Base-by-base conservation (phyloP, 2,113 vertebrate genomes). In the Todiramphus chloris region DNA sequence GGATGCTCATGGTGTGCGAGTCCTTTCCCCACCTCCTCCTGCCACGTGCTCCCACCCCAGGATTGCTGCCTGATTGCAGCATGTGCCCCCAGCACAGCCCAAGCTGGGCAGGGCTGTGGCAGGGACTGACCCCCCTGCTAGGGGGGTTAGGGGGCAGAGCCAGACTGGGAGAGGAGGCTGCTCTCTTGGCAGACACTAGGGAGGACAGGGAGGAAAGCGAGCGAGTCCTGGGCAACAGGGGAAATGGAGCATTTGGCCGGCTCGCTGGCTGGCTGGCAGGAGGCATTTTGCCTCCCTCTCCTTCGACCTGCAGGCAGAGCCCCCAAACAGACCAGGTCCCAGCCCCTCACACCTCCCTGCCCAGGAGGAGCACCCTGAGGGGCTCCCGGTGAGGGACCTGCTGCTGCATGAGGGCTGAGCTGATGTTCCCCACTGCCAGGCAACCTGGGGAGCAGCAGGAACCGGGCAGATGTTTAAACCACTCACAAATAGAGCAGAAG, bases 351-450 rank as follows among this genome's bases (percentile, higher is more conserved):
- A 50, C 25, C 31, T 44, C 33, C 37, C 31, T n/a, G 33, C 67
- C 51, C 21, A 0, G n/a, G 39, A 23, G 33, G 24, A 53, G 20
- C 53, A 53, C 16, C 53, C 74, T 23, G 25, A 33, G 35, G 44
- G 23, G n/a, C 4, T 4, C 17, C 46, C 28, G 58, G 11, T 10
- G 24, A 10, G 0, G 46, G 17, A 50, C n/a, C 39, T 53, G 13
- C 20, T 83, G 58, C 64, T 69, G 23, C 2, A 0, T 4, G 1
- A 28, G 53, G 28, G 53, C 68, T 35, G 76, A 76, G 68, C 43
- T 35, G 2, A 12, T 2, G 46, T 31, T 16, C 21, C 72, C 30
- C 33, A 2, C 6, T 19, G 44, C 63, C 39, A 30, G 59, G 39
- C 19, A 2, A 6, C 3, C 41, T 11, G 39, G n/a, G 73, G 70